A percentile compares a stretch with the other conserved stretches of the same genome.
Evolutionary conservation across 2,797 vertebrate genomes (phyloP).

Genomic region (Avahi laniger): DNA sequence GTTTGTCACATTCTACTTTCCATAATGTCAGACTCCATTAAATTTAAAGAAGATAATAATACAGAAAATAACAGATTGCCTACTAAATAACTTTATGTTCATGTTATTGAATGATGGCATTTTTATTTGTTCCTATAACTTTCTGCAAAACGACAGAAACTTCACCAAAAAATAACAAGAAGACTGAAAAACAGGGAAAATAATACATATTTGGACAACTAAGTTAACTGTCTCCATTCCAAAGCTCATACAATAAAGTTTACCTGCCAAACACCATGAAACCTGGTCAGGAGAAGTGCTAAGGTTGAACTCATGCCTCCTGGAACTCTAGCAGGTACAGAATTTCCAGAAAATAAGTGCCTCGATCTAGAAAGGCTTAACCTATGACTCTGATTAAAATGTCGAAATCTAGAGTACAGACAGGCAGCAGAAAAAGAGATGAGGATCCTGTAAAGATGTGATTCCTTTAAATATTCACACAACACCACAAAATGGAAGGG

Average conservation of each 20-base stretch:
- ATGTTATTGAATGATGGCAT: neutral
- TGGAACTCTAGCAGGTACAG: neutral
- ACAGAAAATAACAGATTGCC: neutral
- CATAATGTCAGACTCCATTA: neutral
- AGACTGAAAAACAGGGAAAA: slow-evolving; percentile 10
- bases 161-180: neutral
- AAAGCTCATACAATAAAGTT: neutral
- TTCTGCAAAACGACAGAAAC: neutral
- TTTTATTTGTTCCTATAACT: neutral
- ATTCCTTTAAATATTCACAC: neutral
- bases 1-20: neutral
- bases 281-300: neutral
- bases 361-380: neutral
- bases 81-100: neutral
- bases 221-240: neutral
- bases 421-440: neutral
- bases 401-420: neutral
- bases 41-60: neutral
- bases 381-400: neutral
- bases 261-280: neutral
- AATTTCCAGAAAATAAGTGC: neutral
- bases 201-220: neutral
- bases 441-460: neutral
- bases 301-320: neutral
- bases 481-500: neutral